Conservation (phyloP, 2,888 invertebrate genomes). For the Prosapia bicincta region DNA sequence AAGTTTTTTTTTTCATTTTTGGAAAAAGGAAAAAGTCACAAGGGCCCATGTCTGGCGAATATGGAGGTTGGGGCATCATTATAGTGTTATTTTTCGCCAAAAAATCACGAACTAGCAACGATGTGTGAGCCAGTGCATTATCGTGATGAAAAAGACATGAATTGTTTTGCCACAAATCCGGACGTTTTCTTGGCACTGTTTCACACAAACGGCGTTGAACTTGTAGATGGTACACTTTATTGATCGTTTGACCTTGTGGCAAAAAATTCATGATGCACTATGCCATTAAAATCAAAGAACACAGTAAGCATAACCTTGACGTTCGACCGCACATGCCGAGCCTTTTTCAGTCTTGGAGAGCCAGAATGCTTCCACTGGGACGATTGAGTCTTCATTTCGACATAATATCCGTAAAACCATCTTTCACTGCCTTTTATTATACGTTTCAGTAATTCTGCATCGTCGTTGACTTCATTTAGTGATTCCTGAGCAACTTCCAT, state of each 20-base stretch:
- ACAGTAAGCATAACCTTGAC: conserved; percentile 28
- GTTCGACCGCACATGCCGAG: conserved; percentile 11
- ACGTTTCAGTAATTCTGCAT: conserved; percentile 35
- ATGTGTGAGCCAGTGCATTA: conserved; percentile 13
- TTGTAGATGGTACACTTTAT: conserved; percentile 4
- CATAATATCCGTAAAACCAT: conserved; percentile 40
- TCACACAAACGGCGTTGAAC: conserved; percentile 26
- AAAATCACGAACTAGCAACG: conserved; percentile 10
- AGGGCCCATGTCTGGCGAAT: conserved; percentile 33
- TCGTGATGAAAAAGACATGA: conserved; percentile 3
- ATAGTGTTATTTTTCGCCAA: neutral
- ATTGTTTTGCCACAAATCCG: neutral
- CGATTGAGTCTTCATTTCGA: conserved; percentile 38
- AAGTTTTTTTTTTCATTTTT: conserved; percentile 36
- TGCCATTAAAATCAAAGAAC: conserved; percentile 19
- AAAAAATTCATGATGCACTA: conserved; percentile 32
- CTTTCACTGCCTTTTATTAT: conserved; percentile 40
- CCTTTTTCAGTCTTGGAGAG: conserved; percentile 38
- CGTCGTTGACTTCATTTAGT: conserved; percentile 27
- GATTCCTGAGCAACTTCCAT: conserved; percentile 35
- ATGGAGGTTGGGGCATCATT: conserved; percentile 16
- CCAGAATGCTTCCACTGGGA: conserved; percentile 37
- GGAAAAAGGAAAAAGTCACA: conserved; percentile 38
- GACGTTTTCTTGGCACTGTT: conserved; percentile 29
- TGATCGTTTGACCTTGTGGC: conserved; percentile 7